A percentile compares a stretch with the other conserved stretches of the same genome.
Evolutionary conservation across 2,888 invertebrate species (phyloP).

Genomic region (Coleophora deauratella): DNA sequence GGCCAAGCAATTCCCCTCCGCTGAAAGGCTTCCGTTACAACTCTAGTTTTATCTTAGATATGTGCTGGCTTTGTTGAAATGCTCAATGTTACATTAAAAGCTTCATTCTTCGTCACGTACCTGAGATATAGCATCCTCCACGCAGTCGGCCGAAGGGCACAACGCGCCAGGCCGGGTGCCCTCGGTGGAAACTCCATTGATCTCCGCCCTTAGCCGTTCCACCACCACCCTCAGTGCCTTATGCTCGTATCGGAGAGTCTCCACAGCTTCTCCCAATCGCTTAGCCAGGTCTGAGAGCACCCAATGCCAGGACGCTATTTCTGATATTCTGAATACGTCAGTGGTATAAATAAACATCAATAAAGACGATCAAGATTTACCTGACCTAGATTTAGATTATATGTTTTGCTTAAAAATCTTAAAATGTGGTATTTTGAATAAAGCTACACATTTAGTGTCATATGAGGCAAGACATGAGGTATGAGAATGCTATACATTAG

Average conservation of each 20-base stretch:
- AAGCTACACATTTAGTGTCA: too few relatives aligned
- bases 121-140: constrained; percentile 42
- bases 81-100: too few relatives aligned
- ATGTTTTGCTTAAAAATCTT: too few relatives aligned
- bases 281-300: constrained; percentile 49
- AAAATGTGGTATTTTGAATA: too few relatives aligned
- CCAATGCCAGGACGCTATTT: constrained; percentile 60
- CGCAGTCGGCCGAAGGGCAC: constrained; percentile 38
- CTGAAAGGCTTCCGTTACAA: too few relatives aligned
- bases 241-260: constrained; percentile 41
- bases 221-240: constrained; percentile 47
- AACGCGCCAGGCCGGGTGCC: constrained; percentile 45
- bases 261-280: constrained; percentile 42
- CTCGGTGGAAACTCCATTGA: constrained; percentile 30
- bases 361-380: too few relatives aligned
- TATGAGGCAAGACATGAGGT: too few relatives aligned
- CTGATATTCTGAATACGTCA: constrained; percentile 53
- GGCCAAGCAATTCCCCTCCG: too few relatives aligned
- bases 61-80: too few relatives aligned
- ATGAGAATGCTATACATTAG: too few relatives aligned
- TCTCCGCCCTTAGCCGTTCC: constrained; percentile 39
- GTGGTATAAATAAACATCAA: constrained; percentile 7
- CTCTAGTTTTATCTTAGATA: too few relatives aligned
- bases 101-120: not conserved
- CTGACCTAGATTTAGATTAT: too few relatives aligned